Evolutionary conservation across 2,888 invertebrate species (phyloP).

Genomic region (Parnassius orleans): DNA sequence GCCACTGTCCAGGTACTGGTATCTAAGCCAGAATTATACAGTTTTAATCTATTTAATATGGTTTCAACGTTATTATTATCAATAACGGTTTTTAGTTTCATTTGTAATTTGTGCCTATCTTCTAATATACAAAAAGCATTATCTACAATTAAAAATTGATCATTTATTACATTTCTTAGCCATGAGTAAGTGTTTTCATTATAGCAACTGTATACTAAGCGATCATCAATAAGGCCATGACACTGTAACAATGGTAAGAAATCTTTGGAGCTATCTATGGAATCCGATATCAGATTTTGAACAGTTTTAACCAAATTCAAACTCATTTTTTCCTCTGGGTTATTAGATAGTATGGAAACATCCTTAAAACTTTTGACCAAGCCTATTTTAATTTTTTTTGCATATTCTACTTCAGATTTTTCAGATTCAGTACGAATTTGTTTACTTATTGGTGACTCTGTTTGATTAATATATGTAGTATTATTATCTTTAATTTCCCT

Average conservation of each 20-base stretch:
- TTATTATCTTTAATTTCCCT: not conserved
- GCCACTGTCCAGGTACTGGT: conserved; percentile 45
- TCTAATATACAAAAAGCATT: conserved; percentile 7
- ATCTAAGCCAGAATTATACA: conserved; percentile 45
- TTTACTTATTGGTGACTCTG: conserved; percentile 17
- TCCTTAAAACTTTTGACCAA: conserved; percentile 21
- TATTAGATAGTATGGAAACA: conserved; percentile 34
- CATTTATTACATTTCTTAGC: conserved; percentile 34
- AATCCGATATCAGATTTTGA: conserved; percentile 38
- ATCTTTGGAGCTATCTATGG: conserved; percentile 35
- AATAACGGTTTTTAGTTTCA: conserved; percentile 42
- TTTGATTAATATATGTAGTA: not conserved
- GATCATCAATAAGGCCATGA: conserved; percentile 50
- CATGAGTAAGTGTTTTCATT: conserved; percentile 41
- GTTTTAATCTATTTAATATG: conserved; percentile 44
- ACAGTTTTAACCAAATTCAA: conserved; percentile 31
- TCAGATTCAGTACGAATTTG: conserved; percentile 26
- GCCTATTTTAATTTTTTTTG: conserved; percentile 28
- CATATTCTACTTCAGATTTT: not conserved
- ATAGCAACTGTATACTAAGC: conserved; percentile 51
- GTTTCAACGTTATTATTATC: conserved; percentile 35
- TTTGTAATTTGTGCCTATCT: conserved; percentile 36
- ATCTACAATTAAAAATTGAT: conserved; percentile 30
- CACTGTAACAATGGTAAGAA: conserved; percentile 51
- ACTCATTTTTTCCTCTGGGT: conserved; percentile 32